These are phyloP conservation scores for Eledona agricola DNA, from an alignment of 2,888 invertebrate genomes.

Conservation along the genomic window DNA sequence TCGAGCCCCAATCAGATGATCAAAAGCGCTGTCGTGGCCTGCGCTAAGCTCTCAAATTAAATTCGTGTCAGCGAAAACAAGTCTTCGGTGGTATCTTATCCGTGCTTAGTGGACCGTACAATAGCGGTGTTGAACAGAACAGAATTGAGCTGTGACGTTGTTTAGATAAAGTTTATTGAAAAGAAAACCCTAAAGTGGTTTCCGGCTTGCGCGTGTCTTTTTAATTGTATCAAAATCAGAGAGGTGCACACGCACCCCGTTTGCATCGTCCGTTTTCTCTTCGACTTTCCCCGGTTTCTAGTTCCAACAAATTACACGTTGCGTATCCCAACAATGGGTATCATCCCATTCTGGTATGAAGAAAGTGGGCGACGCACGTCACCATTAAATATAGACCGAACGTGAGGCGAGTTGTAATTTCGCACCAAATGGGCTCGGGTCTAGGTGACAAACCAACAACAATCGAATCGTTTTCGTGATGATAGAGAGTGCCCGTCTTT, in stretches of 20 bases:
- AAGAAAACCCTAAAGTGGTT: too few species aligned
- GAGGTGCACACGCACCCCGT: conserved; percentile 11
- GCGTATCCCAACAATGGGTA: conserved; percentile 34
- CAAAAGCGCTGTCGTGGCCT: conserved; percentile 20
- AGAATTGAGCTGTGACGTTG: conserved; percentile 3
- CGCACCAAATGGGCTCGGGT: conserved; percentile 22
- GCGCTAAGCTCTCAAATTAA: conserved; percentile 14
- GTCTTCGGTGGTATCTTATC: conserved; percentile 14
- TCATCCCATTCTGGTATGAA: conserved; percentile 33
- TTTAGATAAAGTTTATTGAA: conserved; percentile 1
- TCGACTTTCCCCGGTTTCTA: conserved; percentile 25
- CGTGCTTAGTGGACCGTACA: conserved; percentile 25
- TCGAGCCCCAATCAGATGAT: conserved; percentile 22
- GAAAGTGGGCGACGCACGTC: conserved; percentile 35
- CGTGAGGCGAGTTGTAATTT: conserved; percentile 19
- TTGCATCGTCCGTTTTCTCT: conserved; percentile 3
- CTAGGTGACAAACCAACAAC: conserved; percentile 3
- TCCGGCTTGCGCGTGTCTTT: background rate
- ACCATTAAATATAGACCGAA: conserved; percentile 27
- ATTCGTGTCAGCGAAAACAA: conserved; percentile 29
- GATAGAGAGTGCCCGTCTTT: conserved; percentile 3
- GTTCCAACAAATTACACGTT: conserved; percentile 33
- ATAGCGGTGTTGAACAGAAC: conserved; percentile 20
- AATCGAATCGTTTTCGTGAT: conserved; percentile 5
- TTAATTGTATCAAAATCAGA: conserved; percentile 22